Evolutionary conservation across 2,888 invertebrate genomes (phyloP), one percentile per base, ranked within the genome.

Genomic region (Agrochola litura): DNA sequence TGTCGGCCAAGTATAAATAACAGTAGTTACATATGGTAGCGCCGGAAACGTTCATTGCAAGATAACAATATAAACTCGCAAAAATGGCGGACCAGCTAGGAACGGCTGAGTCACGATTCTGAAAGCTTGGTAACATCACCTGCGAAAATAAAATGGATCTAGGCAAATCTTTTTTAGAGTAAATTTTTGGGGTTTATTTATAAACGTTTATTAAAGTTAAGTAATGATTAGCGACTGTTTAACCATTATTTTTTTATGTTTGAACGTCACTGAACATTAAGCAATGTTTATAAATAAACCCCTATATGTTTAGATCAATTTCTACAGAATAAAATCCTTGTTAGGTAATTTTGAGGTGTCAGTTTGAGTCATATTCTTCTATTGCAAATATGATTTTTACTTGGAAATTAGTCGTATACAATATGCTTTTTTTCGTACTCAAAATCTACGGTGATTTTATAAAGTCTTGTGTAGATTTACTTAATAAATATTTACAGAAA

Each of bases 21-120:
- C 70, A 73, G 65, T 84, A 65, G 60, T 49, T 71, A 85, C 77
- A 74, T 69, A 69, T 81, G 72, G 60, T 72, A 63, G 70, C 54
- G 49, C 78, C 85, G 85, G 83, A 84, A 82, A 78, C 65, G 63
- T 72, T 58, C 58, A n/a, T 70, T 46, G 19, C 77, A 60, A 77
- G 73, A 81, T 77, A 80, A 63, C 71, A 84, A 81, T 73, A 60
- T 65, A 43, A 67, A 77, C 52, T 84, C 25, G 71, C 70, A 74
- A 81, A 84, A 84, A 84, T 80, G 65, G 65, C 72, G 41, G 19
- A 63, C 43, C 37, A 49, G 16, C 56, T 58, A 63, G 58, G n/a
- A 41, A 66, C 58, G 14, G 66, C 63, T 76, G 58, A 70, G 65
- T 81, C 54, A 71, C 9, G 22, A 67, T 30, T 49, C 25, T 67